phyloP scores from a whole-genome alignment of 2,797 vertebrate species.

The Petrocephalus schoutedeni region DNA sequence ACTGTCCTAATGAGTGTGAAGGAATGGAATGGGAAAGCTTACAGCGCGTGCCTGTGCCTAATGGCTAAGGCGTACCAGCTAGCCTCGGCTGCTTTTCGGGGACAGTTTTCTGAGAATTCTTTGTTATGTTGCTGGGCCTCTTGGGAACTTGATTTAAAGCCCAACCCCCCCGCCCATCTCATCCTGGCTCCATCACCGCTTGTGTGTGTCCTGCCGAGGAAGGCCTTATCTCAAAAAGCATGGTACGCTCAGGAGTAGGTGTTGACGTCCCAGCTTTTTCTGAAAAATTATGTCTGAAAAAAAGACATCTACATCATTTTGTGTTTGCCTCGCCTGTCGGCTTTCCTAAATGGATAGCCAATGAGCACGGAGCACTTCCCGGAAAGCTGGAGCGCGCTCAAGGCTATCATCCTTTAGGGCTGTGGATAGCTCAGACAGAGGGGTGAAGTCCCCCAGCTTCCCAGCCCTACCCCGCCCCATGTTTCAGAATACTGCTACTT shows the following conservation, averaged over 20 bases:
- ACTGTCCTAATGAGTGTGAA: background rate
- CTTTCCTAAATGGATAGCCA: slow-evolving; percentile 31
- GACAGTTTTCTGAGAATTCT: background rate
- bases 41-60: background rate
- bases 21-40: background rate
- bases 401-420: slow-evolving; percentile 40
- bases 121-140: background rate
- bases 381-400: slow-evolving; percentile 41
- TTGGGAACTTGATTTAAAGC: background rate
- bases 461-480: background rate
- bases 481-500: background rate
- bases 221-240: background rate
- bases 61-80: background rate
- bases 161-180: background rate
- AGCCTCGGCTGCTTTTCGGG: background rate
- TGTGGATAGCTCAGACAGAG: background rate
- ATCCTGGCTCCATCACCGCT: background rate
- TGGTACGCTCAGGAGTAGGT: background rate
- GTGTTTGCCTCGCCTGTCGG: background rate
- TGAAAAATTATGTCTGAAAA: background rate
- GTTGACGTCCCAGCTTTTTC: background rate
- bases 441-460: background rate
- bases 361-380: slow-evolving; percentile 41
- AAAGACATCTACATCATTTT: slow-evolving; percentile 5
- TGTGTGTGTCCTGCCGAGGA: background rate